Percentiles rank a stretch among this genome's conserved stretches.
These are phyloP conservation scores for Phylloscopus trochilus DNA, from an alignment of 2,113 vertebrate species.

Conservation along the genomic window DNA sequence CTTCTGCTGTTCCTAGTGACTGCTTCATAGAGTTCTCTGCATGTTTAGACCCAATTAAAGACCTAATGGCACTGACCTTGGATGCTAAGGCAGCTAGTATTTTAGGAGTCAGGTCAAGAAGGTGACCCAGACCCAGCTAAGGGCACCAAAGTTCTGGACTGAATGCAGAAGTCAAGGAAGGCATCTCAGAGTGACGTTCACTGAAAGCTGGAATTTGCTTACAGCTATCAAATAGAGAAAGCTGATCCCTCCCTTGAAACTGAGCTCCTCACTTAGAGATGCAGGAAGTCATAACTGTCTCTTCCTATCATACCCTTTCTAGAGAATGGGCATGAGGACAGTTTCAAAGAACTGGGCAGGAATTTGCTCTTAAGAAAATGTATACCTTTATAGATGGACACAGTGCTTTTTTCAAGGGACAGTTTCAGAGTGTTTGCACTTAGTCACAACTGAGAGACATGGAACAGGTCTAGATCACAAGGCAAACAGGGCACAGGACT, in stretches of 20 bases:
- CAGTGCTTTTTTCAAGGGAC: not conserved
- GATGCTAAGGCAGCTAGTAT: not conserved
- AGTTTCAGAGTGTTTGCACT: not conserved
- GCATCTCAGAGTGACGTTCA: not conserved
- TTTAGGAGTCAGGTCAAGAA: not conserved
- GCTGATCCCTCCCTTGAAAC: not conserved
- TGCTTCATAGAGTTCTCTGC: not conserved
- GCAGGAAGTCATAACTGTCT: not conserved
- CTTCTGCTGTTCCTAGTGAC: not conserved
- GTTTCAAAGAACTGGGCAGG: not conserved
- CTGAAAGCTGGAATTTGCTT: not conserved
- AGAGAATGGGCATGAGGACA: not conserved
- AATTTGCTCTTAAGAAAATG: not conserved
- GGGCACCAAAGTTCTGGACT: rapidly evolving
- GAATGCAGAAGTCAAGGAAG: not conserved
- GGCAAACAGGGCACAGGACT: not conserved
- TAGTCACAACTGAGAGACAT: not conserved
- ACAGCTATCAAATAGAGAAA: not conserved
- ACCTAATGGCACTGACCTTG: not conserved
- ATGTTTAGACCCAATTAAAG: not conserved
- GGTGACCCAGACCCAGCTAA: not conserved
- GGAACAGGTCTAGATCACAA: not conserved
- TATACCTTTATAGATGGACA: not conserved
- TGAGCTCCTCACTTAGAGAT: not conserved
- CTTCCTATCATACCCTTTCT: not conserved